A percentile compares a stretch with the other conserved stretches of the same genome.
phyloP scores from a whole-genome alignment of 2,797 vertebrate species.

The Schizothorax lantsangensis region DNA sequence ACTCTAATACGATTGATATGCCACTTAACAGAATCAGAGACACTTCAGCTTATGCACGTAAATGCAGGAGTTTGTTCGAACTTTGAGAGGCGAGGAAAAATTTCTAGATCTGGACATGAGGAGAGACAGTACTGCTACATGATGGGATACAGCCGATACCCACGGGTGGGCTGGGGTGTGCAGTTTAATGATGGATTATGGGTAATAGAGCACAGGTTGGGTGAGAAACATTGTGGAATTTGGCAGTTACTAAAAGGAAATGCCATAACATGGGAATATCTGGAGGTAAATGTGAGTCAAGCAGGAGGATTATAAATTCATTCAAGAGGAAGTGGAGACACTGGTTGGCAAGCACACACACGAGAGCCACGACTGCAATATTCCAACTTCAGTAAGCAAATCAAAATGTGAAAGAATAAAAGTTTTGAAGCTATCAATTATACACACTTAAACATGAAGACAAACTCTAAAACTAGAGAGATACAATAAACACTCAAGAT shows the following conservation, averaged over 20 bases:
- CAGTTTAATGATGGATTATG: constrained; percentile 2
- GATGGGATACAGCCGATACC: neutral
- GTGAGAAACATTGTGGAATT: constrained; percentile 15
- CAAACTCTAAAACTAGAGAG: neutral
- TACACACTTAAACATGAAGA: neutral
- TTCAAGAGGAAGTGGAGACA: neutral
- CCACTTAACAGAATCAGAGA: constrained; percentile 29
- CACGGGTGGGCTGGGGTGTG: neutral
- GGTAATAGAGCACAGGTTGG: neutral
- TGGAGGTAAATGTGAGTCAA: constrained; percentile 12
- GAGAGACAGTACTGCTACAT: neutral
- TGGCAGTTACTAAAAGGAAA: constrained; percentile 20
- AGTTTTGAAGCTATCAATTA: neutral
- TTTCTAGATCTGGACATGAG: neutral
- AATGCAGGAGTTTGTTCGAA: neutral
- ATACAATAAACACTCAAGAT: neutral
- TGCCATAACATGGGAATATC: constrained; percentile 12
- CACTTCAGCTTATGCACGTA: neutral
- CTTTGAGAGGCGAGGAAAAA: neutral
- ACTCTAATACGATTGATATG: constrained; percentile 14
- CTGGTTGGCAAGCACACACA: neutral
- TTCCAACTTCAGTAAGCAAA: neutral
- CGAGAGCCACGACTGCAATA: neutral
- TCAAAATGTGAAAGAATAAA: neutral
- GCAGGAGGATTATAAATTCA: neutral